Evolutionary conservation across 2,113 vertebrate species (phyloP).

Genomic region (Antennarius striatus): DNA sequence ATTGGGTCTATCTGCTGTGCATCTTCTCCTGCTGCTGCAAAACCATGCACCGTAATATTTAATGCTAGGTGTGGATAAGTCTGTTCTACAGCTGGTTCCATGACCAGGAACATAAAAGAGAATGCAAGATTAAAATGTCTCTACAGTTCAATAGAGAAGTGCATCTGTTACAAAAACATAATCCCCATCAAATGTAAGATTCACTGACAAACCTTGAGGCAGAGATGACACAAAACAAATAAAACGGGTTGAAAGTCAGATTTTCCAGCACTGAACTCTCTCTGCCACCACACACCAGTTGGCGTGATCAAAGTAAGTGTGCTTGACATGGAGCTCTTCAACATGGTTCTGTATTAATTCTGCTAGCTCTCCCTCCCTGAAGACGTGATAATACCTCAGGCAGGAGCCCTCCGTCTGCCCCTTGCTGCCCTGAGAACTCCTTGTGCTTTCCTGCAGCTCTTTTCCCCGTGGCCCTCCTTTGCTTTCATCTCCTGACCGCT

Average conservation of each 20-base stretch:
- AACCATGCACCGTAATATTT: background rate
- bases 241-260: conserved; percentile 44
- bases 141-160: background rate
- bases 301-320: conserved; percentile 78
- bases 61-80: background rate
- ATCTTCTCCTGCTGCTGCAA: conserved; percentile 2
- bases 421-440: conserved; percentile 38
- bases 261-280: conserved; percentile 73
- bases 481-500: conserved; percentile 34
- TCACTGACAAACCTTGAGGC: conserved; percentile 56
- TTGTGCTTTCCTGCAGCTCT: conserved; percentile 48
- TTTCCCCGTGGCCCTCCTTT: conserved; percentile 22
- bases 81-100: conserved; percentile 1
- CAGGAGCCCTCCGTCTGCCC: conserved; percentile 55
- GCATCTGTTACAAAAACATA: background rate
- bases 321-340: conserved; percentile 74
- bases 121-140: background rate
- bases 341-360: conserved; percentile 73
- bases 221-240: conserved; percentile 33
- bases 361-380: conserved; percentile 77
- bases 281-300: conserved; percentile 78
- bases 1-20: background rate
- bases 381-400: conserved; percentile 77
- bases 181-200: conserved; percentile 8
- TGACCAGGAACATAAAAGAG: background rate